Evolutionary conservation across 2,113 vertebrate species (phyloP).

Genomic region (Axis porcinus): DNA sequence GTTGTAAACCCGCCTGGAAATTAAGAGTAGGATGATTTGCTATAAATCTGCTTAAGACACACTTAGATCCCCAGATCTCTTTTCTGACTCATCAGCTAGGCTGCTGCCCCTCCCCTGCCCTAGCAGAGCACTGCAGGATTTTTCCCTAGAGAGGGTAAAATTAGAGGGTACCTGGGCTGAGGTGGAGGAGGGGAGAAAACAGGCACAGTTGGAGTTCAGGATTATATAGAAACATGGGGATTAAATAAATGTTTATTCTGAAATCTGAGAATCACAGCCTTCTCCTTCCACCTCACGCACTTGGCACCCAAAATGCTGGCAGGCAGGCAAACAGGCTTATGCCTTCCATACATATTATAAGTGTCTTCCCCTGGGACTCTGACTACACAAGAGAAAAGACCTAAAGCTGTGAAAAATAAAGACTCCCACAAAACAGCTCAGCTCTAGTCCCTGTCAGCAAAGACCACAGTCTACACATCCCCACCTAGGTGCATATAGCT

Average conservation of each 20-base stretch:
- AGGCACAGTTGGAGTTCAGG: background rate
- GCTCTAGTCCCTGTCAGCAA: background rate
- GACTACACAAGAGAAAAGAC: background rate
- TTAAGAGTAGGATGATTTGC: background rate
- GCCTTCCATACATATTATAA: background rate
- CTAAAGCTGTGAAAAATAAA: background rate
- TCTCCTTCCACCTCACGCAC: background rate
- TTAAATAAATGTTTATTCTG: background rate
- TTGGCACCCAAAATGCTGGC: background rate
- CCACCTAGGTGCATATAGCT: background rate
- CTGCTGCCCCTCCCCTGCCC: background rate
- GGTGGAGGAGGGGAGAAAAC: background rate
- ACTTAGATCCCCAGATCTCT: background rate
- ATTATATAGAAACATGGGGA: background rate
- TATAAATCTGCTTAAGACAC: background rate
- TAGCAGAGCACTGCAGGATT: background rate
- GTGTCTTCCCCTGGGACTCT: background rate
- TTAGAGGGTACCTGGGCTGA: background rate
- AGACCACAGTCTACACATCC: background rate
- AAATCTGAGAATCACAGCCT: background rate
- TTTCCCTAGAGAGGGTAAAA: background rate
- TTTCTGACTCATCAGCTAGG: background rate
- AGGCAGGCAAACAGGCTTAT: background rate
- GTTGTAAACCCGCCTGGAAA: background rate
- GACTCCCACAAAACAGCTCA: background rate